A percentile compares a stretch with the other conserved stretches of the same genome.
phyloP scores from a whole-genome alignment of 2,797 vertebrate genomes.

The Chelidonichthys spinosus region DNA sequence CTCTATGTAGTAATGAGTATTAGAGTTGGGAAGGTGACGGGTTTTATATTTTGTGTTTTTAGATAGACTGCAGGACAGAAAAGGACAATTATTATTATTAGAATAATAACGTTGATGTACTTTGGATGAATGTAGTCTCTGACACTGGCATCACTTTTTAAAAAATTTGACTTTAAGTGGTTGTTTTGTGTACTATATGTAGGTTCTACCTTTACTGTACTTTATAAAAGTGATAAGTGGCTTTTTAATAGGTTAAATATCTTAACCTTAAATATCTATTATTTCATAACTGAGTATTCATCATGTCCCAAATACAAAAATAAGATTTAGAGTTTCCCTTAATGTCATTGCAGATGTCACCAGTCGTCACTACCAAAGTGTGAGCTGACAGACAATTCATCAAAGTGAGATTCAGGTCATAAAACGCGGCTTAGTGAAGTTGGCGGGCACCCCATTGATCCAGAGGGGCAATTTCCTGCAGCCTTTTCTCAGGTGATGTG shows the following conservation, averaged over 20 bases:
- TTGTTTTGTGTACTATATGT: neutral
- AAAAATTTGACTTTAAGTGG: neutral
- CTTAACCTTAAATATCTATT: too few relatives aligned
- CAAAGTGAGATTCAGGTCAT: constrained; percentile 8
- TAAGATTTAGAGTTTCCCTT: neutral
- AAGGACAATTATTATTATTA: neutral
- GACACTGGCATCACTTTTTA: neutral
- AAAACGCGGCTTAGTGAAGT: neutral
- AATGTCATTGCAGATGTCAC: neutral
- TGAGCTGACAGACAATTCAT: constrained; percentile 10
- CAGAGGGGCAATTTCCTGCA: constrained; percentile 21
- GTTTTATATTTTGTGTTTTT: neutral
- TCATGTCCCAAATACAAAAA: neutral
- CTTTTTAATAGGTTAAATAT: too few relatives aligned
- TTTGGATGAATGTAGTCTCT: neutral
- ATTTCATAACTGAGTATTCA: neutral
- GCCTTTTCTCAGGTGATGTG: neutral
- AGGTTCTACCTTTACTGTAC: neutral
- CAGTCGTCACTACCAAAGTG: neutral
- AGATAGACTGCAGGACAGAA: constrained; percentile 2
- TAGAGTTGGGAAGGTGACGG: neutral
- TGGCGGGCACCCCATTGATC: constrained; percentile 4
- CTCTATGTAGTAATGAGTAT: neutral
- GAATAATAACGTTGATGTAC: constrained; percentile 8
- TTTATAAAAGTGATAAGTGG: neutral